phyloP scores from a whole-genome alignment of 1,140 invertebrate genomes.

The Meteorus sp. region DNA sequence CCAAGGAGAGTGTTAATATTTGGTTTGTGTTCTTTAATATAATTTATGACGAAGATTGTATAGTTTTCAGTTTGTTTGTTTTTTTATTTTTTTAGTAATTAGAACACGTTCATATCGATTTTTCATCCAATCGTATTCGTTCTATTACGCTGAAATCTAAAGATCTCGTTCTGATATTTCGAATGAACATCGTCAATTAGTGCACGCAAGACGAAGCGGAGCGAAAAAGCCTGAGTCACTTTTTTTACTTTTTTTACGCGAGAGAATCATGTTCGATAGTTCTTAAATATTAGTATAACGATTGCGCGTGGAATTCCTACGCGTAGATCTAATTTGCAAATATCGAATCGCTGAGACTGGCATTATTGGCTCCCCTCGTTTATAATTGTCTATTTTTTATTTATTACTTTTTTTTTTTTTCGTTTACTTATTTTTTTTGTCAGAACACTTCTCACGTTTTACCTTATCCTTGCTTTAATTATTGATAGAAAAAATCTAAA shows the following conservation, averaged over 20 bases:
- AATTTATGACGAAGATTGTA: no score
- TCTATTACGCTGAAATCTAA: background rate
- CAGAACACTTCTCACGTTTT: no score
- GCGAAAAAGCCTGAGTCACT: background rate
- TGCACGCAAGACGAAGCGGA: background rate
- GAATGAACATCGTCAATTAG: slow-evolving; percentile 5
- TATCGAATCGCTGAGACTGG: background rate
- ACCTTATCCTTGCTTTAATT: slow-evolving; percentile 6
- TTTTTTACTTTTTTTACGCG: background rate
- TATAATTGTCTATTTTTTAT: no score
- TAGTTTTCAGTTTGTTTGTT: no score
- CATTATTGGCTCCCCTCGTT: background rate
- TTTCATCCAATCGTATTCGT: background rate
- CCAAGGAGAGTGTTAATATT: no score
- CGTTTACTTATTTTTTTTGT: background rate
- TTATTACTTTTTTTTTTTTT: background rate
- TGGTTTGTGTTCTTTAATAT: no score
- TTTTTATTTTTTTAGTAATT: no score
- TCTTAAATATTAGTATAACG: background rate
- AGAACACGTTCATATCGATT: no score
- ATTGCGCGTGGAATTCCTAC: background rate
- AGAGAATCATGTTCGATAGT: no score
- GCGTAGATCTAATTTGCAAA: background rate
- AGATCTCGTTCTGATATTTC: background rate
- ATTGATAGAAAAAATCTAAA: slow-evolving; percentile 12